These are phyloP conservation scores for Trachops cirrhosus DNA, from an alignment of 2,797 vertebrate genomes.

Conservation along the genomic window DNA sequence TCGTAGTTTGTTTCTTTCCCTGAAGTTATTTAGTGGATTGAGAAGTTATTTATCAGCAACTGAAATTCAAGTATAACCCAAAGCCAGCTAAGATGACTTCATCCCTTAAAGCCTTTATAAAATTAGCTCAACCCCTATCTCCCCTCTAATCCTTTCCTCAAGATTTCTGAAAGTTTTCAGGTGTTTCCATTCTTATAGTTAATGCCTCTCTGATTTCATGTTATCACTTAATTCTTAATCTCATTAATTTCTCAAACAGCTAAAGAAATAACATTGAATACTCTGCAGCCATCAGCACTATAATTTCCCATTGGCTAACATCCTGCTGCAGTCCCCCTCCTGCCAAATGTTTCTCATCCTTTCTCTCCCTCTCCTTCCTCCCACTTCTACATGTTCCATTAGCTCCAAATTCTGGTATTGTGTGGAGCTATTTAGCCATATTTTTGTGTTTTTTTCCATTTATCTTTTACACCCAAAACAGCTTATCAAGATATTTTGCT, in stretches of 20 bases:
- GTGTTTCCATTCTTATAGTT: background rate
- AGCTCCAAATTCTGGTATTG: background rate
- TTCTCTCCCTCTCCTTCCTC: background rate
- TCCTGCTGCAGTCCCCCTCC: background rate
- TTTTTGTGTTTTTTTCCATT: background rate
- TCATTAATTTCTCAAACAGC: background rate
- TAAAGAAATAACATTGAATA: background rate
- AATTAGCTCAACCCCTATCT: background rate
- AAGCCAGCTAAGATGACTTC: background rate
- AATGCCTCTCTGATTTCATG: background rate
- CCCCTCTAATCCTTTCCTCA: background rate
- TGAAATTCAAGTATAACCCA: background rate
- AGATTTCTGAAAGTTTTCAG: background rate
- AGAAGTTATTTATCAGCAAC: constrained; percentile 1
- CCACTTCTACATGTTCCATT: background rate
- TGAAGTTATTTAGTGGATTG: background rate
- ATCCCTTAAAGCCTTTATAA: background rate
- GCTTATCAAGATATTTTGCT: background rate
- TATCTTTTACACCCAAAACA: background rate
- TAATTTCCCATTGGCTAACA: background rate
- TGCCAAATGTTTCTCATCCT: background rate
- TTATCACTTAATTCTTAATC: background rate
- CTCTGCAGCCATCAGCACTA: background rate
- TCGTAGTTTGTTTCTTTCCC: background rate
- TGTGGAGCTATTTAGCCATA: background rate